A percentile compares a stretch with the other conserved stretches of the same genome.
These are phyloP conservation scores for Galendromus occidentalis DNA, from an alignment of 1,140 invertebrate genomes.

Conservation along the genomic window DNA sequence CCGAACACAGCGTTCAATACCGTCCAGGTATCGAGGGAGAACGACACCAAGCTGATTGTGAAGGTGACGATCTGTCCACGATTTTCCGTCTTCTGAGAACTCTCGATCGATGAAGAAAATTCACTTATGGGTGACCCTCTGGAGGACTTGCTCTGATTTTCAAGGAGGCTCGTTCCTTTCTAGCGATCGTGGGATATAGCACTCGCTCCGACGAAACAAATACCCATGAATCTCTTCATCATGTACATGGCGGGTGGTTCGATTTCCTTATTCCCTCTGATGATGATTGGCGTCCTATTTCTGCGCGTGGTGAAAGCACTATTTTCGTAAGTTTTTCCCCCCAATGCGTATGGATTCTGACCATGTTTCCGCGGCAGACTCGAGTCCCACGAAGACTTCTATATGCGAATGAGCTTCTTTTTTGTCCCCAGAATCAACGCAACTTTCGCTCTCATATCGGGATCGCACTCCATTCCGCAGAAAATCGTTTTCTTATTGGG, in stretches of 20 bases:
- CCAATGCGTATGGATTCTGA: no score
- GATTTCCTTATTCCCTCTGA: slow-evolving; percentile 98
- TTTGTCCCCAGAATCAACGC: slow-evolving; percentile 16
- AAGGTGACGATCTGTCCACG: no score
- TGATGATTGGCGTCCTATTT: slow-evolving; percentile 99
- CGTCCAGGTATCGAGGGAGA: not conserved
- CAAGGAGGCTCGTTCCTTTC: no score
- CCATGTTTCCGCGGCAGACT: no score
- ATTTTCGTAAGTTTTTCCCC: slow-evolving; percentile 41
- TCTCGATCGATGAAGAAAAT: no score
- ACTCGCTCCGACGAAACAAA: slow-evolving; percentile 66
- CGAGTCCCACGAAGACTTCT: no score
- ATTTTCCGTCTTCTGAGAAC: no score
- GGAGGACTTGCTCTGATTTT: no score
- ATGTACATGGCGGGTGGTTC: slow-evolving; percentile 99
- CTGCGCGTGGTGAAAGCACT: slow-evolving; percentile 84
- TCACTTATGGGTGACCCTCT: no score
- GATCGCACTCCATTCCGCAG: slow-evolving; percentile 59
- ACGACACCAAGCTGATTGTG: not conserved
- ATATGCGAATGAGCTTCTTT: no score
- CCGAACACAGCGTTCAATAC: not conserved
- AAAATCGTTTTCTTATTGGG: slow-evolving; percentile 88
- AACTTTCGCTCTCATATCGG: slow-evolving; percentile 88
- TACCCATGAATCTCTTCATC: slow-evolving; percentile 97
- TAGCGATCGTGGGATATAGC: slow-evolving; percentile 91